A percentile compares a stretch with the other conserved stretches of the same genome.
These are phyloP conservation scores for Nyleta sp. DNA, from an alignment of 2,888 invertebrate genomes.

Conservation along the genomic window DNA sequence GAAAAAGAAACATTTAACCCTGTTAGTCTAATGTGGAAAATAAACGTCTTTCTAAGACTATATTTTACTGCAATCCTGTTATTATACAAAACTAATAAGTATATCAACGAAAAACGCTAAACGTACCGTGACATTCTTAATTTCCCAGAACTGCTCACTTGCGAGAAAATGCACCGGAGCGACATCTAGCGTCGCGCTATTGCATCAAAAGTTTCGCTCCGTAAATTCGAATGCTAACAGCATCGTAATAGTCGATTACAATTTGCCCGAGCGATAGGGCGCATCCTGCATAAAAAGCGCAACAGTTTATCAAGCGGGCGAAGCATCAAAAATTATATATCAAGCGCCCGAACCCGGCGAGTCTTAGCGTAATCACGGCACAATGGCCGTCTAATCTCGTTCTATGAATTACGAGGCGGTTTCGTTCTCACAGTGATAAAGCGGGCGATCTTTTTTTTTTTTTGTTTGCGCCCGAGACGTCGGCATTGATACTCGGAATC, in stretches of 20 bases:
- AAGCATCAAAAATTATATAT: constrained; percentile 17
- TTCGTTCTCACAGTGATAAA: constrained; percentile 32
- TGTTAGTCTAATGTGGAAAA: no score
- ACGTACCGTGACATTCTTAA: no score
- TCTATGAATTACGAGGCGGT: constrained; percentile 24
- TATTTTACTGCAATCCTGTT: no score
- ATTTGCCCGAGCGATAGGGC: no score
- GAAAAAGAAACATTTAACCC: no score
- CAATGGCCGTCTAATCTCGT: constrained; percentile 26
- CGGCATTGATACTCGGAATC: constrained; percentile 48
- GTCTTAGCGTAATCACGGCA: constrained; percentile 29
- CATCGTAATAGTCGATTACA: background rate
- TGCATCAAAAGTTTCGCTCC: no score
- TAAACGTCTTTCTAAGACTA: no score
- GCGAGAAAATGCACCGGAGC: no score
- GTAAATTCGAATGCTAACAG: background rate
- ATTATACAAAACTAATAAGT: no score
- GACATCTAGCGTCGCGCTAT: no score
- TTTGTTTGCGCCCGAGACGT: constrained; percentile 5
- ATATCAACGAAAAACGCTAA: no score
- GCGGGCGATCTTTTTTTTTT: constrained; percentile 15
- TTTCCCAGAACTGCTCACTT: no score
- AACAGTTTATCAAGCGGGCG: constrained; percentile 4
- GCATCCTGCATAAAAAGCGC: background rate
- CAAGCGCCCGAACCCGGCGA: background rate